phyloP scores from a whole-genome alignment of 2,888 invertebrate species.

The Cybosia mesomella region DNA sequence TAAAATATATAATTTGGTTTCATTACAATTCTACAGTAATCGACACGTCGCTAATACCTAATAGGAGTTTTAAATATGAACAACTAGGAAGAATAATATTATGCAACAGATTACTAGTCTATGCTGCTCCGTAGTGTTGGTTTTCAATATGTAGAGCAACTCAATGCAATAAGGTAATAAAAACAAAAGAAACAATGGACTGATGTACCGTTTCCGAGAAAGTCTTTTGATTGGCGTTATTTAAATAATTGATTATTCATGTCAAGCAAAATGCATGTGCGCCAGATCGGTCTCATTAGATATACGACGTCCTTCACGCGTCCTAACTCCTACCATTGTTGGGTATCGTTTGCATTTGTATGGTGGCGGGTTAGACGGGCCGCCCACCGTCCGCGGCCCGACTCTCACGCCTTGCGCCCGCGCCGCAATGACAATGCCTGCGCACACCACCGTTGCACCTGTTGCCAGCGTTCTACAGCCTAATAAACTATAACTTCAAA shows the following conservation, averaged over 20 bases:
- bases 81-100: constrained; percentile 85
- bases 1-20: constrained; percentile 87
- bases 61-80: constrained; percentile 86
- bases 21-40: constrained; percentile 85
- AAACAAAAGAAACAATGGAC: constrained; percentile 63
- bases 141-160: constrained; percentile 62
- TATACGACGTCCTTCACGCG: constrained; percentile 86
- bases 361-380: constrained; percentile 74
- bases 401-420: constrained; percentile 55
- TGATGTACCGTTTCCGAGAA: constrained; percentile 69
- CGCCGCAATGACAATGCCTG: constrained; percentile 59
- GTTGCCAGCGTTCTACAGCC: constrained; percentile 31
- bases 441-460: constrained; percentile 33
- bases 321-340: constrained; percentile 86
- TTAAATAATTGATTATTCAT: constrained; percentile 87
- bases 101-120: constrained; percentile 85
- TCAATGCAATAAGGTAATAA: constrained; percentile 39
- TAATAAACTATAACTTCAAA: constrained; percentile 35
- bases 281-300: constrained; percentile 81
- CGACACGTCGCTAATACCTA: constrained; percentile 83
- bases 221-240: constrained; percentile 79
- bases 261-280: constrained; percentile 81
- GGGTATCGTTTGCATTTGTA: constrained; percentile 83
- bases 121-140: constrained; percentile 72
- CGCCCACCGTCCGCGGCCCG: constrained; percentile 72